Conservation (phyloP, 2,888 invertebrate species). For the Lucinisca nassula region DNA sequence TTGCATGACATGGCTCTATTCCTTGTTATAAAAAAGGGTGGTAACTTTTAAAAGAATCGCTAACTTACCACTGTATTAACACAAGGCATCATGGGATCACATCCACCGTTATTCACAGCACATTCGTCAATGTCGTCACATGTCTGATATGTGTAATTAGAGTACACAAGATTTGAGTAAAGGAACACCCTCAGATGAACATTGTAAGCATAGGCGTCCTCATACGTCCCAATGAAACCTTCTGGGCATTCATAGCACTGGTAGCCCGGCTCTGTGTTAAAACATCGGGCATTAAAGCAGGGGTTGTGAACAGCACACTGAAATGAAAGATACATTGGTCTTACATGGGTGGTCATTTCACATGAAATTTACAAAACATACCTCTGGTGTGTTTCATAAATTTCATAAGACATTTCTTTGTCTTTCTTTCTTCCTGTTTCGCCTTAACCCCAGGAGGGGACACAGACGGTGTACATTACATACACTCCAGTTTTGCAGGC, state of each 20-base stretch:
- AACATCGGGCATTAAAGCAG: conserved; percentile 72
- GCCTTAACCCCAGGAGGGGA: too few species aligned
- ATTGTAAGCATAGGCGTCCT: conserved; percentile 76
- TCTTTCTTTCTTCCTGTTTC: too few species aligned
- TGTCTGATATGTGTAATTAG: conserved; percentile 66
- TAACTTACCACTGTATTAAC: conserved; percentile 80
- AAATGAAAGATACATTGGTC: not conserved
- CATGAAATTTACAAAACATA: too few species aligned
- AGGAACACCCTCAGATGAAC: conserved; percentile 72
- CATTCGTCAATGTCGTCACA: conserved; percentile 81
- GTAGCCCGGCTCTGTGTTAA: conserved; percentile 80
- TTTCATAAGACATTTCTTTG: too few species aligned
- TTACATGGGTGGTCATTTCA: too few species aligned
- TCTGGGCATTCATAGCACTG: conserved; percentile 79
- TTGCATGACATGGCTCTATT: too few species aligned
- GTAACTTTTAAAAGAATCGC: too few species aligned
- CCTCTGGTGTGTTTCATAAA: too few species aligned
- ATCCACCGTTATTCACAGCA: conserved; percentile 77
- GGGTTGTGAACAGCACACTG: conserved; percentile 66
- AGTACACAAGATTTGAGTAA: conserved; percentile 62
- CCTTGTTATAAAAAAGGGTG: too few species aligned
- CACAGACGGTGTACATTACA: too few species aligned
- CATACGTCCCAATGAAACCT: conserved; percentile 77
- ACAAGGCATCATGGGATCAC: conserved; percentile 79
- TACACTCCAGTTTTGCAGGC: too few species aligned